Conservation (phyloP, 2,888 invertebrate species). For the Acanthosoma haemorrhoidale region DNA sequence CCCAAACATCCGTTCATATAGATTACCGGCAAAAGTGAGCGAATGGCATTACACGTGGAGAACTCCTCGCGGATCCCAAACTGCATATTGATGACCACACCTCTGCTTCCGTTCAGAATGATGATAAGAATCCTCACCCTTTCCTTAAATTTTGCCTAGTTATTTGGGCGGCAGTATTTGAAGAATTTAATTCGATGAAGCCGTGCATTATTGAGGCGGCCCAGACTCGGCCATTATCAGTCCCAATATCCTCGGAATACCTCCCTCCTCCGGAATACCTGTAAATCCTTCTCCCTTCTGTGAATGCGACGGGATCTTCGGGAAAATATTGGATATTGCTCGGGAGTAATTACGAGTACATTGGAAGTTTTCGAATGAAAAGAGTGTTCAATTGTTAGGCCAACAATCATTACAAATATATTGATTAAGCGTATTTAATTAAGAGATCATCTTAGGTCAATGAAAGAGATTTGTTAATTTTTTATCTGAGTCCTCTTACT, state of each 20-base stretch:
- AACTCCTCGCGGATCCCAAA: not conserved
- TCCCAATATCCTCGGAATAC: not conserved
- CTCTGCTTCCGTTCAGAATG: not conserved
- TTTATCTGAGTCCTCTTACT: no score
- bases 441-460: no score
- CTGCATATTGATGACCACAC: not conserved
- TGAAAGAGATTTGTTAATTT: no score
- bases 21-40: no score
- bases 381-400: no score
- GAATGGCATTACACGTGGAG: no score
- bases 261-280: not conserved
- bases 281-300: constrained; percentile 8
- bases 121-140: not conserved
- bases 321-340: not conserved
- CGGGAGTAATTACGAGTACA: not conserved
- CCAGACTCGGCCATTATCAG: not conserved
- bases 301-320: not conserved
- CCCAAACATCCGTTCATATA: no score
- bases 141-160: not conserved
- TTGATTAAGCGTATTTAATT: no score
- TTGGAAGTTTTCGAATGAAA: no score
- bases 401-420: no score
- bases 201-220: not conserved
- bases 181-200: constrained; percentile 6
- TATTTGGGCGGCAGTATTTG: not conserved